Base-by-base conservation (phyloP, 2,888 invertebrate genomes). In the Alviniconcha strummeri region DNA sequence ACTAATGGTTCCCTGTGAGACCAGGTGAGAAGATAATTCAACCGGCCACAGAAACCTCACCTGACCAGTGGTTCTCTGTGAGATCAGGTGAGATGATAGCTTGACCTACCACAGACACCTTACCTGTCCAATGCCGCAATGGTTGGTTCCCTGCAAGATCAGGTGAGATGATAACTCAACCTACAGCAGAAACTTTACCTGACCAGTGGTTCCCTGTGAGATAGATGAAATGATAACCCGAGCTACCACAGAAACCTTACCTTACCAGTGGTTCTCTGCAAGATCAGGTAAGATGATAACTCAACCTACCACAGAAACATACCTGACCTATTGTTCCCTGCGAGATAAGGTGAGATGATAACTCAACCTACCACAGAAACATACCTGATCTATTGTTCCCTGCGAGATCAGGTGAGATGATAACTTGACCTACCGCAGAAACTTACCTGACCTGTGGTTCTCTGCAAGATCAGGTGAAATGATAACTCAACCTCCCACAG, bases 101-200 rank as follows among this genome's bases (percentile, higher is more conserved):
- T 95, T 83, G 95, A 94, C 89, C 90, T 95, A 17, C 95, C 95
- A 17, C 95, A 95, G 90, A 94, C 94, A 86, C 94, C 95, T 0
- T 95, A 95, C 88, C 93, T 95, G 84, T 95, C 95, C 19, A 94
- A 94, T 90, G n/a, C n/a, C n/a, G n/a, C n/a, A n/a, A n/a, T n/a
- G n/a, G n/a, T n/a, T n/a, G 95, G 95, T 54, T 89, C 94, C n/a
- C 91, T 95, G 0, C 88, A 95, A 79, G 94, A 95, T 87, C 95
- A 95, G 36, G 36, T 36, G 36, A 36, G 36, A 36, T 36, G 36
- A 36, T 36, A 36, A 36, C 36, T 0, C 36, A 3, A 36, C 36
- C 36, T 36, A 36, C 36, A 0, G 3, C 36, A 36, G 36, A 36
- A 36, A 36, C 36, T 3, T 36, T 3, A 36, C 36, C 36, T 36